Conservation (phyloP, 2,888 invertebrate genomes). For the Galeopsomyia nigrocyanea region DNA sequence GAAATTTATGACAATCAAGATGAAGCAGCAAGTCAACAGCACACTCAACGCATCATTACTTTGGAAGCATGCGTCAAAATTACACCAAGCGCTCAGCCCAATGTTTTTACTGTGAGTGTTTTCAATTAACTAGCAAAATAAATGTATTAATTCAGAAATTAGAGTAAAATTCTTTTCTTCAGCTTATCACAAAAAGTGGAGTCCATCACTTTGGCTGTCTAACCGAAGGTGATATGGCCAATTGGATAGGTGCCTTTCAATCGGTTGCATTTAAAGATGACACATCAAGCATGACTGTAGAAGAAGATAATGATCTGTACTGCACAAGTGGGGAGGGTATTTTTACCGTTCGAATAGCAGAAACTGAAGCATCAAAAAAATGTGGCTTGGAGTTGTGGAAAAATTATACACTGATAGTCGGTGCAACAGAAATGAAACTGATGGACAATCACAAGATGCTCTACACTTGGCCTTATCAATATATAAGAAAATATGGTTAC, state of each 20-base stretch:
- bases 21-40: conserved; percentile 75
- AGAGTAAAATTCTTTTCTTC: conserved; percentile 21
- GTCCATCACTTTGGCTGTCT: conserved; percentile 75
- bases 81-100: conserved; percentile 69
- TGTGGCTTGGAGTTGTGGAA: conserved; percentile 79
- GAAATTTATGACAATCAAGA: conserved; percentile 89
- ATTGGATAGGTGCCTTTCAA: conserved; percentile 86
- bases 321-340: conserved; percentile 87
- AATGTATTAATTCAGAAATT: background rate
- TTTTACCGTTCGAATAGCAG: conserved; percentile 82
- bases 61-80: conserved; percentile 92
- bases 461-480: conserved; percentile 88
- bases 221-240: conserved; percentile 78
- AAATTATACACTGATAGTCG: conserved; percentile 81
- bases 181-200: conserved; percentile 82
- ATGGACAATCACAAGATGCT: conserved; percentile 76
- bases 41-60: conserved; percentile 82
- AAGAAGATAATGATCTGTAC: conserved; percentile 91
- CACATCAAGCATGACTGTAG: conserved; percentile 75
- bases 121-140: conserved; percentile 62
- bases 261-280: conserved; percentile 84
- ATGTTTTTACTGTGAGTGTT: conserved; percentile 70
- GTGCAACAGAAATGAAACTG: conserved; percentile 82
- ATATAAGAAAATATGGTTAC: conserved; percentile 87
- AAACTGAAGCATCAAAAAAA: conserved; percentile 83